Base-by-base conservation (phyloP, 2,797 vertebrate species). In the Coregonus suidteri region DNA sequence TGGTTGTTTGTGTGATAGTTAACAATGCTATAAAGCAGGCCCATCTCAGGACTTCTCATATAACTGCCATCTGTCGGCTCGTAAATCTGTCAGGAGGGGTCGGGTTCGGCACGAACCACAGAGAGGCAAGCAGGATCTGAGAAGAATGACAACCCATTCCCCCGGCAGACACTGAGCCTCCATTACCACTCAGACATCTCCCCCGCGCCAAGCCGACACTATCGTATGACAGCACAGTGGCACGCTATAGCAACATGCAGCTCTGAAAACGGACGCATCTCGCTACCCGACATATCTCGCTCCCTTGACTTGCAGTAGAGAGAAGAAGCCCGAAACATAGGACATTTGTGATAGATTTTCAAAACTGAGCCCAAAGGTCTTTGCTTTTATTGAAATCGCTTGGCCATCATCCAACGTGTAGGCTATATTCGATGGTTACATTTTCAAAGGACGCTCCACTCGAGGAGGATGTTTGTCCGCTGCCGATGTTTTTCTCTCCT, bases 1-100 rank as follows among this genome's bases (percentile, higher is more conserved):
- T 88, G 94, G 94, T 95, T 95, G 96, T 98, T 97, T 97, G 96
- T 96, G 96, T 92, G 95, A 97, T 95, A 97, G 96, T 97, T 98
- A 98, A 98, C 96, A 96, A 95, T 96, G 95, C 95, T 95, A 94
- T 95, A 97, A 97, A 96, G 96, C 95, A 95, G 90, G 95, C 95
- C 96, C 95, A 97, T 98, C 96, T 97, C 96, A 96, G 96, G 95
- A 95, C 95, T 96, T 95, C 95, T 94, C 95, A 96, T 93, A 92
- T 95, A 97, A 97, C 94, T 96, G 95, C 96, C 97, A 97, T 97
- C 97, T 97, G 96, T 95, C 95, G 94, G 95, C 94, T 90, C 95
- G 95, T 97, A 97, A 97, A 97, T 98, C 96, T 97, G 94, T 96
- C 93, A 91, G 90, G 92, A 91, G 85, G 88, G 93, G 89, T 70